phyloP scores from a whole-genome alignment of 2,113 vertebrate species.

The Megaceryle maxima region DNA sequence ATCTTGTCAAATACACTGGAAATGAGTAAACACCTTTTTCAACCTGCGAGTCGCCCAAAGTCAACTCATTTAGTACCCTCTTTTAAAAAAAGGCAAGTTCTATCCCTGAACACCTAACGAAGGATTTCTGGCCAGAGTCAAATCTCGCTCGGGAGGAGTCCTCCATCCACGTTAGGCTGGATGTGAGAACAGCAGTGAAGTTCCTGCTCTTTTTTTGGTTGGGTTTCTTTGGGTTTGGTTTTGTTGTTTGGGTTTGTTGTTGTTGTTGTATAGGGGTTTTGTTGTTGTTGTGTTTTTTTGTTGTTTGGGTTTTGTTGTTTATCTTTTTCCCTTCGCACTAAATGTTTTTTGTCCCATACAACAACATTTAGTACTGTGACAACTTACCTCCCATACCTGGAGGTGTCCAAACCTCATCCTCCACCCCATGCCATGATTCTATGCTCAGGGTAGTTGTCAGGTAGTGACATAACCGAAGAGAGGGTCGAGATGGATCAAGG shows the following conservation, averaged over 20 bases:
- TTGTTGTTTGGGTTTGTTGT: neutral
- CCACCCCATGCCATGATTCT: neutral
- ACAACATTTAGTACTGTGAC: neutral
- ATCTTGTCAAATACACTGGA: neutral
- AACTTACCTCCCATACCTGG: neutral
- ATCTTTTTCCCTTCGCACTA: accelerated
- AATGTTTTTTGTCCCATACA: neutral
- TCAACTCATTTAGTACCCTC: neutral
- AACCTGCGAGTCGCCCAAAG: neutral
- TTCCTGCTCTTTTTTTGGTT: neutral
- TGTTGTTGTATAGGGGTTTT: too few species aligned
- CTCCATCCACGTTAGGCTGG: neutral
- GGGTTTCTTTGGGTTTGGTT: too few species aligned
- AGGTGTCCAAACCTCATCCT: neutral
- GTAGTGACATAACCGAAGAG: neutral
- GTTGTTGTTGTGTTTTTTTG: neutral
- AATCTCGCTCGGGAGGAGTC: neutral
- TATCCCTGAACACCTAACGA: neutral
- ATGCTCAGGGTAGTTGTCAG: neutral
- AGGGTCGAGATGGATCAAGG: neutral
- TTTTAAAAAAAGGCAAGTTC: neutral
- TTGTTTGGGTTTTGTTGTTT: neutral
- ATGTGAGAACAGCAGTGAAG: neutral
- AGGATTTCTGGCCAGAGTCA: neutral
- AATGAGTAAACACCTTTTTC: neutral